Evolutionary conservation across 2,888 invertebrate species (phyloP).

Genomic region (Phasia obesa): DNA sequence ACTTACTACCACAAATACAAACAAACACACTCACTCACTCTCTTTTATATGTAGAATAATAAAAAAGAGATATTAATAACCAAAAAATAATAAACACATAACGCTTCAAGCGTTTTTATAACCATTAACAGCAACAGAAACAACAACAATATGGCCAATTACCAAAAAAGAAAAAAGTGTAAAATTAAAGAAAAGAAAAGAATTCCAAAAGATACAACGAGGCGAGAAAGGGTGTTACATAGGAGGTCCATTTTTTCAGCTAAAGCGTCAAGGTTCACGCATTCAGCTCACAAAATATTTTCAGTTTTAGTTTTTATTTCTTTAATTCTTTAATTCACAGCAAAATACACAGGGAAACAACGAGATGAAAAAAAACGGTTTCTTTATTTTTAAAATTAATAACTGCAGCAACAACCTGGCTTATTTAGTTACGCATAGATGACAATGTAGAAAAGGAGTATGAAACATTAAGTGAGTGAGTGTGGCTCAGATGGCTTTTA

Average conservation of each 20-base stretch:
- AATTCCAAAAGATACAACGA: conserved; percentile 33
- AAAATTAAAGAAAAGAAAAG: conserved; percentile 18
- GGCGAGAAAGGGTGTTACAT: conserved; percentile 67
- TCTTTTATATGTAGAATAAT: background rate
- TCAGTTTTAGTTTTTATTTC: conserved; percentile 14
- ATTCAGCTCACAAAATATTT: conserved; percentile 56
- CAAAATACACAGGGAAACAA: conserved; percentile 57
- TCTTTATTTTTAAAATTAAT: conserved; percentile 50
- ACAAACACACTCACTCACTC: background rate
- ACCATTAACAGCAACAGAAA: conserved; percentile 64
- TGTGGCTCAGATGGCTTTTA: conserved; percentile 3
- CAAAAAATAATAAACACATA: conserved; percentile 67
- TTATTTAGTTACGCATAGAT: conserved; percentile 82
- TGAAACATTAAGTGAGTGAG: background rate
- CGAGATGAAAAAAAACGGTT: conserved; percentile 30
- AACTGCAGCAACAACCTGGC: conserved; percentile 73
- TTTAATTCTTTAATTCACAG: conserved; percentile 25
- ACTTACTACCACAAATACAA: conserved; percentile 25
- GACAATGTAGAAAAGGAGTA: conserved; percentile 78
- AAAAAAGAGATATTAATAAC: conserved; percentile 66
- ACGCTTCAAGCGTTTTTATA: conserved; percentile 74
- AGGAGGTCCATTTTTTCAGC: conserved; percentile 71
- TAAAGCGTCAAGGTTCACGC: conserved; percentile 71
- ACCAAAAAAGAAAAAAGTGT: background rate
- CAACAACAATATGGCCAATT: conserved; percentile 49